These are phyloP conservation scores for Lepidiolamprologus cunningtoni DNA, from an alignment of 2,113 vertebrate species.

Conservation along the genomic window DNA sequence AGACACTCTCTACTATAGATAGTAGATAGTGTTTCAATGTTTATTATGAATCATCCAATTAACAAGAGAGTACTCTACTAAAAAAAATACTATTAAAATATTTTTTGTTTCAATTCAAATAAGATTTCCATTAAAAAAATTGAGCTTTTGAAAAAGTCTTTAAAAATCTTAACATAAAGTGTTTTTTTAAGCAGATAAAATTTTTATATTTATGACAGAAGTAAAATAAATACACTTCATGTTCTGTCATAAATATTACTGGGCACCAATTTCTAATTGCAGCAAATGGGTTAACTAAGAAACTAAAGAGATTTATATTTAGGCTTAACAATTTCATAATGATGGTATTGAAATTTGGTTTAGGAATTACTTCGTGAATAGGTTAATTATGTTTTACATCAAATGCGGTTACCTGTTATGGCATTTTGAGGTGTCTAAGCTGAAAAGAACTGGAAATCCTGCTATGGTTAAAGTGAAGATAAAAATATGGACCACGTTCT, in stretches of 20 bases:
- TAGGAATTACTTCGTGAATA: not conserved
- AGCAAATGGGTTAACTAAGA: not conserved
- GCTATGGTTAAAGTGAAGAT: not conserved
- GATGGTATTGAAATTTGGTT: not conserved
- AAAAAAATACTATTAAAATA: not conserved
- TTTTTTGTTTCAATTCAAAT: not conserved
- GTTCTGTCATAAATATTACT: not conserved
- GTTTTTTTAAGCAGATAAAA: not conserved
- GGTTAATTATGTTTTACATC: not conserved
- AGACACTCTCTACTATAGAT: too few relatives aligned
- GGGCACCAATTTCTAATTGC: not conserved
- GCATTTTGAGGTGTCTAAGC: not conserved
- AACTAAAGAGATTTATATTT: not conserved
- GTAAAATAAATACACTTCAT: not conserved
- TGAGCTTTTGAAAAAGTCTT: not conserved
- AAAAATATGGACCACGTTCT: not conserved
- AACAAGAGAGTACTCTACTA: not conserved
- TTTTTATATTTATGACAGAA: not conserved
- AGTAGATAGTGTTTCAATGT: not conserved
- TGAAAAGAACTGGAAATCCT: not conserved
- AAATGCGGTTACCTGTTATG: rapidly evolving
- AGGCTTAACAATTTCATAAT: not conserved
- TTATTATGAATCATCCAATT: not conserved
- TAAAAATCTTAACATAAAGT: not conserved
- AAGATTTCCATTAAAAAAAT: rapidly evolving